Evolutionary conservation across 2,888 invertebrate species (phyloP), one percentile per base, ranked within the genome.

Genomic region (Peribatodes rhomboidaria): DNA sequence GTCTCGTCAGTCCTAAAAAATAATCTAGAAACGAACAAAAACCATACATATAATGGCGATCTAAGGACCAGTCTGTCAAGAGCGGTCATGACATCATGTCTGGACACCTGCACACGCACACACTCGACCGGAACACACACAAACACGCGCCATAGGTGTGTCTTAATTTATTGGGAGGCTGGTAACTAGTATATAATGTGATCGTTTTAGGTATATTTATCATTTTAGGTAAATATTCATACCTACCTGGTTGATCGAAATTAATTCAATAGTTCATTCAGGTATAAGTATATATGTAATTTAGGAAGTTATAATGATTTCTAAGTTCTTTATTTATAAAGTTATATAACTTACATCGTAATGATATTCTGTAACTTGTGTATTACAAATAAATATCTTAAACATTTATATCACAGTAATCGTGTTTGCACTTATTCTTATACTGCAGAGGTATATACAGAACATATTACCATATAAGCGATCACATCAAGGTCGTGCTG

Each of bases 61-160:
- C 71, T 68, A 69, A 59, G 72, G 84, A 86, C 88, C 82, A 81
- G 89, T 89, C 81, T 77, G 67, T 80, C 84, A 67, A 79, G 85
- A 80, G 65, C 9, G 42, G 46, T 50, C 53, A 85, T 89, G 90
- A 89, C 86, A 84, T 90, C 89, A 90, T 74, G 70, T 70, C 54
- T 20, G 80, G 78, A 79, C 86, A 85, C 85, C 84, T 85, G 84
- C 83, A 72, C 61, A 76, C 73, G 61, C 77, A 75, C 74, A 73
- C 70, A 71, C 56, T 53, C 59, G 67, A 63, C 73, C 69, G 68
- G 69, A 35, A 62, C n/a, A 53, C n/a, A 53, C 55, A 68, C 58
- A 60, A 50, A 67, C 59, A 70, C 63, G 64, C 57, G 61, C 44
- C 49, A 69, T 71, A 69, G 68, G 77, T 76, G 71, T 77, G 73